Conservation (phyloP, 2,888 invertebrate species). For the Melikaiella ostensackeni region DNA sequence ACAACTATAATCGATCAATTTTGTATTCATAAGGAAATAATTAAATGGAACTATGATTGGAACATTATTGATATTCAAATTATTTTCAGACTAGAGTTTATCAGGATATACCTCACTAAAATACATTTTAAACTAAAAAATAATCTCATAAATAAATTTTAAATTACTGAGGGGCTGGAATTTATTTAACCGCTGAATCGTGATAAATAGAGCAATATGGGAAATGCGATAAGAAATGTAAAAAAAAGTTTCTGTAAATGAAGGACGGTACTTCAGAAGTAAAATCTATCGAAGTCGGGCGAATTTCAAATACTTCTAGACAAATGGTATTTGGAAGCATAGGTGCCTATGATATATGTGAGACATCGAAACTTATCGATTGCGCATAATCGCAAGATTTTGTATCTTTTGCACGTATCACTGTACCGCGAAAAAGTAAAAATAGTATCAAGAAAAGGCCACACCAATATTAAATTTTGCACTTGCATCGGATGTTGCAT, state of each 20-base stretch:
- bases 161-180: too few species aligned
- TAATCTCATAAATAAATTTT: too few species aligned
- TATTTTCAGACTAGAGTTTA: too few species aligned
- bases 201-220: background rate
- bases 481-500: background rate
- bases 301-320: slow-evolving; percentile 21
- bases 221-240: background rate
- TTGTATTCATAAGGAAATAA: background rate
- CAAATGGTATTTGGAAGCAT: slow-evolving; percentile 14
- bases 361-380: background rate
- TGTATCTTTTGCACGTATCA: slow-evolving; percentile 31
- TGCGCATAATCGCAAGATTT: slow-evolving; percentile 13
- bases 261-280: slow-evolving; percentile 3
- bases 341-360: slow-evolving; percentile 7
- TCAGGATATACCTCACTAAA: too few species aligned
- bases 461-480: background rate
- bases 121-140: too few species aligned
- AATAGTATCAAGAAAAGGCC: slow-evolving; percentile 1
- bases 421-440: background rate
- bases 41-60: background rate
- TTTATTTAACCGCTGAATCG: background rate
- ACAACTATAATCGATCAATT: background rate
- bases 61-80: background rate
- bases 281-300: slow-evolving; percentile 22
- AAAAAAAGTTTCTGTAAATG: slow-evolving; percentile 5